These are phyloP conservation scores for Drosophila grimshawi DNA, from an alignment of 1,140 invertebrate genomes.

Conservation along the genomic window DNA sequence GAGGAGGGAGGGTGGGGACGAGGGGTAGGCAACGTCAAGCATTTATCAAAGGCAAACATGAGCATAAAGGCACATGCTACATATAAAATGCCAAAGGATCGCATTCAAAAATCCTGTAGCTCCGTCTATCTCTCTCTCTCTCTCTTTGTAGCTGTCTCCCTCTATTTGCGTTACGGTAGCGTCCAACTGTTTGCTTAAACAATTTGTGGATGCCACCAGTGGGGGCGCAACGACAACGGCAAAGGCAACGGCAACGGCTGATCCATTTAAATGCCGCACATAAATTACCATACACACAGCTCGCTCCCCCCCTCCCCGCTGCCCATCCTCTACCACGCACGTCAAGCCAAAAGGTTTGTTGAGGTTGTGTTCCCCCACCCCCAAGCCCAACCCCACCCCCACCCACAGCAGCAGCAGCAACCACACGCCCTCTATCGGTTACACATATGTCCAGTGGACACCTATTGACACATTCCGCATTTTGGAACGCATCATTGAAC, in stretches of 20 bases:
- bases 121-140: conserved; percentile 1
- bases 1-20: background rate
- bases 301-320: too few relatives aligned
- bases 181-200: conserved; percentile 57
- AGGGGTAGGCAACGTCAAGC: conserved; percentile 37
- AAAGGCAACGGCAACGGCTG: conserved; percentile 22
- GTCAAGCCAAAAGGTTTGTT: background rate
- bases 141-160: background rate
- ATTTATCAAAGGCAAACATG: conserved; percentile 70
- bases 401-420: background rate
- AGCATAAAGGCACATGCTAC: background rate
- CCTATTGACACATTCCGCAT: conserved; percentile 48
- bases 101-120: conserved; percentile 5
- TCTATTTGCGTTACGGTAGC: conserved; percentile 9
- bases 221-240: background rate
- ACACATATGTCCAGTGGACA: conserved; percentile 27
- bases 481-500: conserved; percentile 69
- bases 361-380: background rate
- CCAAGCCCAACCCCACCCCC: conserved; percentile 2
- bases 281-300: conserved; percentile 66
- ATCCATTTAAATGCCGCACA: conserved; percentile 80
- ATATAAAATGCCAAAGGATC: conserved; percentile 25
- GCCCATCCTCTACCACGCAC: too few relatives aligned
- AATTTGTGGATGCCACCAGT: conserved; percentile 57
- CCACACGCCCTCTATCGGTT: background rate